Percentiles rank a stretch among this genome's conserved stretches.
These are phyloP conservation scores for Maconellicoccus hirsutus DNA, from an alignment of 1,140 invertebrate genomes.

Conservation along the genomic window DNA sequence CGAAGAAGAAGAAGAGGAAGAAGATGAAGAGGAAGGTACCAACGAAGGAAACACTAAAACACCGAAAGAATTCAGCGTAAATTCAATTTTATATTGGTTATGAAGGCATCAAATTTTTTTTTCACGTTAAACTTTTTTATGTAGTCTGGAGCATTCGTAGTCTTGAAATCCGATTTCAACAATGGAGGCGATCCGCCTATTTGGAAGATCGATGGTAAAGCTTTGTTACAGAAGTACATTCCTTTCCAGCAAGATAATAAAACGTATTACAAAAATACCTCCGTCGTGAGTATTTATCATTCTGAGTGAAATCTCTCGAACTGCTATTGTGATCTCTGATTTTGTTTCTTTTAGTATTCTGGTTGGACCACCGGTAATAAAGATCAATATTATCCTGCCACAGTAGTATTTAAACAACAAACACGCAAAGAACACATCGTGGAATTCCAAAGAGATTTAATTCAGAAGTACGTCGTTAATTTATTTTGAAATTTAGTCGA, in stretches of 20 bases:
- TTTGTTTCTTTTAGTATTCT: slow-evolving; percentile 43
- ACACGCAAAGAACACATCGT: slow-evolving; percentile 41
- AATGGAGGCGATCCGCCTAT: slow-evolving; percentile 48
- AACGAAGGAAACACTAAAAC: slow-evolving; percentile 36
- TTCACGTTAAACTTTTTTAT: not conserved
- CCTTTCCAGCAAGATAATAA: slow-evolving; percentile 52
- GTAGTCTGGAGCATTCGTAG: slow-evolving; percentile 54
- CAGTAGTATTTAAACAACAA: slow-evolving; percentile 41
- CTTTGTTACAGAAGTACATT: slow-evolving; percentile 61
- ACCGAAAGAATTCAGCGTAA: slow-evolving; percentile 39
- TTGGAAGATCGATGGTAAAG: slow-evolving; percentile 71
- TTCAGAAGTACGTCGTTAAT: slow-evolving; percentile 27
- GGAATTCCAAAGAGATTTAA: slow-evolving; percentile 38
- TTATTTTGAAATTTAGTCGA: not conserved
- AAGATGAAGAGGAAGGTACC: slow-evolving; percentile 38
- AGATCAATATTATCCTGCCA: slow-evolving; percentile 48
- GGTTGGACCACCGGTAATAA: slow-evolving; percentile 54
- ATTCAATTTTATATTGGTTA: slow-evolving; percentile 13
- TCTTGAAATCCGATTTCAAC: slow-evolving; percentile 49
- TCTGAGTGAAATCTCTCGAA: slow-evolving; percentile 27
- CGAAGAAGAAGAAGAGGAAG: slow-evolving; percentile 38
- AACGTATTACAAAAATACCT: slow-evolving; percentile 59
- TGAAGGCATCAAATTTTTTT: not conserved
- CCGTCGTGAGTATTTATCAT: slow-evolving; percentile 45
- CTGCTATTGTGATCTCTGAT: slow-evolving; percentile 13